Evolutionary conservation across 2,113 vertebrate species (phyloP), one percentile per base, ranked within the genome.

Genomic region (Anolis carolinensis): DNA sequence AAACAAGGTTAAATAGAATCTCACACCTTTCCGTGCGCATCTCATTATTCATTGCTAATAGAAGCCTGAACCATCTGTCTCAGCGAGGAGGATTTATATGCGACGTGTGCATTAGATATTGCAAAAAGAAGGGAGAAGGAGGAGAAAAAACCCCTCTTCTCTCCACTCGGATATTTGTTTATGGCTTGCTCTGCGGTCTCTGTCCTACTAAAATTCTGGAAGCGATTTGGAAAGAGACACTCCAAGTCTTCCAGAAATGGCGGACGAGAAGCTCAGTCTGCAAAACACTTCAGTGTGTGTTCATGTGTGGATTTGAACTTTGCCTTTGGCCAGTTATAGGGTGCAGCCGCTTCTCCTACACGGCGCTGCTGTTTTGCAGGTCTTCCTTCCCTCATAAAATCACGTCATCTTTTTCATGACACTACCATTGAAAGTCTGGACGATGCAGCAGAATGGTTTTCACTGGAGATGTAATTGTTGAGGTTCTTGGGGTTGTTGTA

Each of bases 41-140:
- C 93, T 94, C 91, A 92, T 96, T 94, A 94, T 94, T 95, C 92
- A 94, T 67, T 87, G 93, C 93, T 96, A 94, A 93, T 91, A 89
- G 92, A 92, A 91, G 89, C 86, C 86, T 11, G 44, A 85, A 79
- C 94, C 92, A 91, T 96, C 94, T 95, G 95, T 96, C 93, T 95
- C 82, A 32, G 68, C 86, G 62, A 84, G 62, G 92, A 91, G 48
- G 89, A 25, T 71, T 87, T 67, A 90, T 90, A 77, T 95, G 91
- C 93, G 93, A 93, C 93, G 84, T 89, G 89, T 91, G 93, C 93
- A 85, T 82, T 34, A 90, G 91, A 93, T 91, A 85, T 14, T 83
- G 81, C 72, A 44, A 39, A 91, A 93, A 55, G 39, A 2, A 48
- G 7, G 0, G 91, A 93, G 32, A 23, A 2, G 6, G 20, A 14